Conservation (phyloP, 2,113 vertebrate species). For the Jaculus jaculus region DNA sequence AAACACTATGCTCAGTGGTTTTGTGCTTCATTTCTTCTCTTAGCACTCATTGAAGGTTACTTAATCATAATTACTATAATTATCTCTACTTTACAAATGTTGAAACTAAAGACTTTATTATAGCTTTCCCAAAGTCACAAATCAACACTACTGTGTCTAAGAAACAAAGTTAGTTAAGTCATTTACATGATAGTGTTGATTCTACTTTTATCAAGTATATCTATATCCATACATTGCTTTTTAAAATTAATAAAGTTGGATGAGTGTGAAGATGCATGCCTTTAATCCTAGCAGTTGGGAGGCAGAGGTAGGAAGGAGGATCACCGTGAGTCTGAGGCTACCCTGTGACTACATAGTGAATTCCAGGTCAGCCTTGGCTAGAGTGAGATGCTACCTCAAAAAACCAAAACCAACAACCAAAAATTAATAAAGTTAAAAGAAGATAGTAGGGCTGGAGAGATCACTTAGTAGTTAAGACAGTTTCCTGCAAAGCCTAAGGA, state of each 20-base stretch:
- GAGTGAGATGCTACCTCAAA: no score
- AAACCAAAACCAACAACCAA: no score
- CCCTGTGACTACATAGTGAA: no score
- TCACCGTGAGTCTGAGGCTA: no score
- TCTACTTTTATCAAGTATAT: not conserved
- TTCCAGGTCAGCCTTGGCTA: no score
- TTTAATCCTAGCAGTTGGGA: no score
- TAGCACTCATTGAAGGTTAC: not conserved
- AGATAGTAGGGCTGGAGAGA: no score
- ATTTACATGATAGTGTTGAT: not conserved
- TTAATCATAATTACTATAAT: constrained; percentile 25
- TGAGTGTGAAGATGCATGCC: no score
- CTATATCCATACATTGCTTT: not conserved
- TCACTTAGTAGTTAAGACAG: no score
- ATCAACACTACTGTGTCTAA: not conserved
- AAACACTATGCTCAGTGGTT: not conserved
- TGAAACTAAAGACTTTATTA: not conserved
- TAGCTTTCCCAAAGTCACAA: not conserved
- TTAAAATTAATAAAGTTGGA: not conserved
- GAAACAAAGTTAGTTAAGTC: not conserved
- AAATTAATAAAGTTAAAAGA: no score
- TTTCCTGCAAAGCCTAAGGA: no score
- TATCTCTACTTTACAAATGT: constrained; percentile 5
- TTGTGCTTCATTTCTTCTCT: not conserved
- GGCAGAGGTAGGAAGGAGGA: no score